Percentiles rank a stretch among this genome's conserved stretches.
These are phyloP conservation scores for Notodonta ziczac DNA, from an alignment of 2,888 invertebrate genomes.

Conservation along the genomic window DNA sequence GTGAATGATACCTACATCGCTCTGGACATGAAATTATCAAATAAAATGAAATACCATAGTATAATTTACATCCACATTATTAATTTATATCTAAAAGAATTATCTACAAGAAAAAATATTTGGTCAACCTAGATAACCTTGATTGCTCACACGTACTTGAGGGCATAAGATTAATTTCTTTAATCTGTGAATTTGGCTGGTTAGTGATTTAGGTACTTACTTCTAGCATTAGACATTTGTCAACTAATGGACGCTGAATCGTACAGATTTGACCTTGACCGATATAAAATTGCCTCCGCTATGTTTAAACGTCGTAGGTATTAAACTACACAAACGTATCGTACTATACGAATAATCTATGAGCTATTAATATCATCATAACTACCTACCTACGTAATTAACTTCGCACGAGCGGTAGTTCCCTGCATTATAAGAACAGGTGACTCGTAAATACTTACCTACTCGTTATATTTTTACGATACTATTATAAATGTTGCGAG, in stretches of 20 bases:
- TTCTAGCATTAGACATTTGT: no score
- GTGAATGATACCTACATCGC: constrained; percentile 9
- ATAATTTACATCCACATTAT: no score
- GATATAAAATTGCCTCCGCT: not conserved
- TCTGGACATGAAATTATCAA: not conserved
- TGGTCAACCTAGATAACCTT: no score
- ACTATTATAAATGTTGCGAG: not conserved
- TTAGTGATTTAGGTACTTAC: no score
- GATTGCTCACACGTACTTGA: no score
- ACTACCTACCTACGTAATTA: constrained; percentile 13
- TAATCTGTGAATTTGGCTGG: no score
- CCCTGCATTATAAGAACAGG: constrained; percentile 8
- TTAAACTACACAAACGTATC: not conserved
- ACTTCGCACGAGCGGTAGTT: constrained; percentile 4
- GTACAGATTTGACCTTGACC: not conserved
- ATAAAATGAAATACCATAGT: no score
- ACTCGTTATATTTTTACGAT: constrained; percentile 15
- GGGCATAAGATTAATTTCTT: no score
- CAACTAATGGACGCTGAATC: no score
- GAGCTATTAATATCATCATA: constrained; percentile 18
- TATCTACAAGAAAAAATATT: no score
- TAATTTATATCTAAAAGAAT: no score
- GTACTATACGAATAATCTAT: constrained; percentile 15
- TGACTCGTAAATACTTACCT: not conserved
- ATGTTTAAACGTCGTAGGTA: not conserved